Base-by-base conservation (phyloP, 2,113 vertebrate species). In the Cettia cetti region DNA sequence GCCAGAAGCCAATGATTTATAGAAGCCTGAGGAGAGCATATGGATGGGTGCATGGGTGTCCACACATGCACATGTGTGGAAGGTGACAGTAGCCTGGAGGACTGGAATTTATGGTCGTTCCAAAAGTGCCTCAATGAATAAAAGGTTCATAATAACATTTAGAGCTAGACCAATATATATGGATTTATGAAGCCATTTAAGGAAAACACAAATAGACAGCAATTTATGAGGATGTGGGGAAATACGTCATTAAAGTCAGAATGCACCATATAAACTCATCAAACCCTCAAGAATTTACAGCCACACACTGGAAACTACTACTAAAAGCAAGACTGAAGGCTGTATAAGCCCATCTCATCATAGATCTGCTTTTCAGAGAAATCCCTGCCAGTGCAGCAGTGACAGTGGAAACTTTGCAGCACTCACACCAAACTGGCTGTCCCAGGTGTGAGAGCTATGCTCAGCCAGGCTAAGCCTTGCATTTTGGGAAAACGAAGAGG, bases 111-210 rank as follows among this genome's bases (percentile, higher is more conserved):
- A 96, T 15, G 45, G 78, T 39, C 1, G 0, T 69, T 94, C 66
- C 69, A 86, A 76, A 89, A 89, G 40, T 71, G 59, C 27, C 4
- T 37, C 82, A 93, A 57, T 81, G 76, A 96, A 90, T 96, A 94
- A 94, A 92, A 85, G 0, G 31, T 68, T 88, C 60, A 72, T 89
- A 87, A 94, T 92, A 79, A 87, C 89, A 83, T 97, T 96, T 83
- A 92, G 63, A 70, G 66, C 50, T 81, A 91, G 74, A 71, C 65
- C 68, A 57, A 91, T 94, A 94, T 53, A 89, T 83, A 96, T 66
- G 68, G 93, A 88, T 97, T 95, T 95, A 97, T 92, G 91, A 94
- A 95, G 59, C 53, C 68, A 81, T 91, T 96, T 88, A 92, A 91
- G 75, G 76, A 83, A 96, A 94, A 89, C 65, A 87, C 61, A 92